These are phyloP conservation scores for Alauda arvensis DNA, from an alignment of 2,797 vertebrate genomes.

Conservation along the genomic window DNA sequence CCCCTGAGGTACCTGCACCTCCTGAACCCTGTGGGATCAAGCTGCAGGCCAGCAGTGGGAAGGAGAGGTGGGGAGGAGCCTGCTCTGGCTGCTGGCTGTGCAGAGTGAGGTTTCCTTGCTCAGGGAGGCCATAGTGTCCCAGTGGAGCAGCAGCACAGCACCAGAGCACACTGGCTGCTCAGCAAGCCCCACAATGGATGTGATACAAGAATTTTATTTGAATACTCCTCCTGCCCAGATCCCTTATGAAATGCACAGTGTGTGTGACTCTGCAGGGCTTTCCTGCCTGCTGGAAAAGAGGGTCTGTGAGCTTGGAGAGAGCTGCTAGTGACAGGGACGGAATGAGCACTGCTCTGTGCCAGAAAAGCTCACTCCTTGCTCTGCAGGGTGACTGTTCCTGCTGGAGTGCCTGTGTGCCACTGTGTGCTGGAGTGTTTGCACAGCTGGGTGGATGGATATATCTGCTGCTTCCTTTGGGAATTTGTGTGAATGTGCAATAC, in stretches of 20 bases:
- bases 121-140: not conserved
- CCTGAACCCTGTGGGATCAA: not conserved
- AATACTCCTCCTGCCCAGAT: not conserved
- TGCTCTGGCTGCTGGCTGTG: not conserved
- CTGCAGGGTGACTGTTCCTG: not conserved
- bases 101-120: not conserved
- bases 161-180: not conserved
- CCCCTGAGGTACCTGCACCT: not conserved
- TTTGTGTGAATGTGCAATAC: not conserved
- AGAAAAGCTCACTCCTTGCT: not conserved
- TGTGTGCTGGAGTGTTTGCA: not conserved
- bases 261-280: not conserved
- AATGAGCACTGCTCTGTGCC: not conserved
- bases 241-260: not conserved
- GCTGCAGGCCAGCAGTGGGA: not conserved
- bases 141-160: not conserved
- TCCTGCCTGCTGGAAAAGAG: not conserved
- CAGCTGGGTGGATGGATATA: not conserved
- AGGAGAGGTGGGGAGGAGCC: conserved; percentile 22
- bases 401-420: not conserved
- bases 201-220: not conserved
- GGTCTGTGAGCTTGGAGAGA: not conserved
- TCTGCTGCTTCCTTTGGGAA: conserved; percentile 1
- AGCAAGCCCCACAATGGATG: not conserved
- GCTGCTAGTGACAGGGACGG: not conserved